phyloP scores from a whole-genome alignment of 2,888 invertebrate genomes.

The Drosophila rellima region DNA sequence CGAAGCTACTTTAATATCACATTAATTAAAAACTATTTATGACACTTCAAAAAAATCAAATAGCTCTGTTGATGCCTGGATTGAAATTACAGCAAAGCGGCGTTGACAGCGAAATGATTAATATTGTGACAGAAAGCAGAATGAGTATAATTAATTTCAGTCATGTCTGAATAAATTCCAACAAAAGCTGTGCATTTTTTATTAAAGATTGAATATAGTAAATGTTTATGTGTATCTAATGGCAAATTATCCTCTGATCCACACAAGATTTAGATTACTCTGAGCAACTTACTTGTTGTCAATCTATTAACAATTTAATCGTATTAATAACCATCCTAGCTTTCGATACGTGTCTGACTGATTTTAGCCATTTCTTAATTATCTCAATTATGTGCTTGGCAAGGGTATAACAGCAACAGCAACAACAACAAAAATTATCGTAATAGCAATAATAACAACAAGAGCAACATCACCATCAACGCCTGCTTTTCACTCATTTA shows the following conservation, averaged over 20 bases:
- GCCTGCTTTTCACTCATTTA: slow-evolving; percentile 66
- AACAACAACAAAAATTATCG: slow-evolving; percentile 12
- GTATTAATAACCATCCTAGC: background rate
- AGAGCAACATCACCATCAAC: slow-evolving; percentile 35
- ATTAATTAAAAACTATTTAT: background rate
- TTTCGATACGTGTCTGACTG: slow-evolving; percentile 8
- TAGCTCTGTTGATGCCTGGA: background rate
- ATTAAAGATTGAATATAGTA: background rate
- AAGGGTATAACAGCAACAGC: slow-evolving; percentile 12
- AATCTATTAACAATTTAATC: background rate
- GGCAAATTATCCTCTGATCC: background rate
- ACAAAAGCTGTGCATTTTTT: background rate
- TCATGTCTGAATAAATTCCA: background rate
- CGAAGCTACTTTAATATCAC: background rate
- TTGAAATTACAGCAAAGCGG: background rate
- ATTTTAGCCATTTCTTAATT: slow-evolving; percentile 19
- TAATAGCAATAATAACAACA: slow-evolving; percentile 28
- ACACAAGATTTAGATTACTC: background rate
- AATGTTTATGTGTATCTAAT: too few species aligned
- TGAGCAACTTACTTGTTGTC: background rate
- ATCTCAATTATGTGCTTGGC: slow-evolving; percentile 13
- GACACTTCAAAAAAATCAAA: background rate
- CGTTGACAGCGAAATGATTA: background rate
- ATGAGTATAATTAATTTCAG: background rate
- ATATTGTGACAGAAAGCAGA: background rate